Evolutionary conservation across 2,113 vertebrate species (phyloP).

Genomic region (Piaya cayana): DNA sequence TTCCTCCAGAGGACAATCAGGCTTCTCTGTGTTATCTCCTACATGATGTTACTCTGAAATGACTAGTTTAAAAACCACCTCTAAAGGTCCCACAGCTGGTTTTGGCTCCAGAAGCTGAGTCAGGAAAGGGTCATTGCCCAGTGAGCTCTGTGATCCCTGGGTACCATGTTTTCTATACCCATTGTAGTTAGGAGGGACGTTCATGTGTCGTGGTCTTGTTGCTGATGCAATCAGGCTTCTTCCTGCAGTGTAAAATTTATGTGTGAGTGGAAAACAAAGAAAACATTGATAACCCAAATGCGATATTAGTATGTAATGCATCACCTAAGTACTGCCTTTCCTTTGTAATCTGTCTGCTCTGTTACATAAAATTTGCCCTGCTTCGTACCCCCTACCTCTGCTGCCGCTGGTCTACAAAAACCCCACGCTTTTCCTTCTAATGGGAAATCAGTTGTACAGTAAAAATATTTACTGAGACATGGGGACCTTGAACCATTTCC

Average conservation of each 20-base stretch:
- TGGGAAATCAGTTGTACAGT: background rate
- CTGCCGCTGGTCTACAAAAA: fast-evolving
- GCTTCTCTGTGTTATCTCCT: background rate
- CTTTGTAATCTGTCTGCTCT: background rate
- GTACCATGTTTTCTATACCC: background rate
- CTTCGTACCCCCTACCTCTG: fast-evolving
- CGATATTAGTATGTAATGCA: background rate
- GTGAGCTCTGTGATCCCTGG: background rate
- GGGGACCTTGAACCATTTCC: background rate
- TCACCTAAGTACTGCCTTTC: background rate
- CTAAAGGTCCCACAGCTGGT: background rate
- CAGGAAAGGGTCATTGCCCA: background rate
- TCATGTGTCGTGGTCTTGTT: background rate
- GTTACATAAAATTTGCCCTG: background rate
- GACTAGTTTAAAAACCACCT: background rate
- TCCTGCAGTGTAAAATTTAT: background rate
- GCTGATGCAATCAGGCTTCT: background rate
- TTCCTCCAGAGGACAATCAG: background rate
- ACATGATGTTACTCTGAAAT: background rate
- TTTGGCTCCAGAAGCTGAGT: background rate
- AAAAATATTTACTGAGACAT: background rate
- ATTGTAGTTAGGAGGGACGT: background rate
- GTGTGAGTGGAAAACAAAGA: background rate
- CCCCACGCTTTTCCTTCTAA: background rate
- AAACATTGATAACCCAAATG: background rate